Conservation (phyloP, 1,140 invertebrate species). For the Chrysoperla carnea region DNA sequence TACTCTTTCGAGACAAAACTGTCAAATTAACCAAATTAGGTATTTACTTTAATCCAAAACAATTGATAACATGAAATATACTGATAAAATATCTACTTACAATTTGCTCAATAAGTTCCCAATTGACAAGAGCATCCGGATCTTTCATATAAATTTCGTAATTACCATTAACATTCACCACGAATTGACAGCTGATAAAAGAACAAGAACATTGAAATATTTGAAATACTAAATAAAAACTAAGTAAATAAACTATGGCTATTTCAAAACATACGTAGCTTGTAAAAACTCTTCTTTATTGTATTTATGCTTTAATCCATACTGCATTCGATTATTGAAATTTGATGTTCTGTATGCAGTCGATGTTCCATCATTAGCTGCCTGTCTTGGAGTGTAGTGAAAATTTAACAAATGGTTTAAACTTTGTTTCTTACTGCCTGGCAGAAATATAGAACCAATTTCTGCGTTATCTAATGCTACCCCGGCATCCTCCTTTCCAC, state of each 20-base stretch:
- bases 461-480: conserved; percentile 43
- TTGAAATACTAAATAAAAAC: conserved; percentile 3
- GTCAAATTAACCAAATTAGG: too few species aligned
- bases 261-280: conserved; percentile 53
- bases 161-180: conserved; percentile 63
- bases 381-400: conserved; percentile 42
- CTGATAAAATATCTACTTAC: conserved; percentile 32
- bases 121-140: conserved; percentile 80
- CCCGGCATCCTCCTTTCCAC: conserved; percentile 56
- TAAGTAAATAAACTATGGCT: conserved; percentile 1
- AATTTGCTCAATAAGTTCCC: conserved; percentile 83
- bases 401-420: conserved; percentile 85
- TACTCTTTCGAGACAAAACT: too few species aligned
- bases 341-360: conserved; percentile 2
- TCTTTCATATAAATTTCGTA: conserved; percentile 58
- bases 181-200: conserved; percentile 79
- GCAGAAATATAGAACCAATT: conserved; percentile 59
- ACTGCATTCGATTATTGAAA: conserved; percentile 7
- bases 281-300: conserved; percentile 88
- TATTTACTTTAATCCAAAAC: too few species aligned
- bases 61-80: too few species aligned
- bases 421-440: conserved; percentile 80
- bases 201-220: conserved; percentile 7
- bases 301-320: conserved; percentile 45
- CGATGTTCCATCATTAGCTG: conserved; percentile 17